Evolutionary conservation across 2,888 invertebrate species (phyloP), one percentile per base, ranked within the genome.

Genomic region (Atethmia centrago): DNA sequence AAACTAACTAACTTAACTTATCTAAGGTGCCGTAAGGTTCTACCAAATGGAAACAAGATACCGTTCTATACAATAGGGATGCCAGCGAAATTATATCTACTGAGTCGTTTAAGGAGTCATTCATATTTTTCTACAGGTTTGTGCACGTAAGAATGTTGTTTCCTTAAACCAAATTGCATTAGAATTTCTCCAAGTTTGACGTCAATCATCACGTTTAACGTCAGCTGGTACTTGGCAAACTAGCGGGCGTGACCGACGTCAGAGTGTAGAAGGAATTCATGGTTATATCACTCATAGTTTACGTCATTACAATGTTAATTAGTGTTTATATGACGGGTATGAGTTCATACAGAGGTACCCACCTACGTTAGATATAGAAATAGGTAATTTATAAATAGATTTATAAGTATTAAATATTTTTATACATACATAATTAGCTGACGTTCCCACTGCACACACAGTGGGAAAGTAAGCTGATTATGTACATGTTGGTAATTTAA

Each of bases 161-260:
- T 31, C 31, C 53, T 31, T 55, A n/a, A 31, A 28, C 19, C 21
- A 25, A 75, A 47, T 28, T 47, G 40, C 64, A 64, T 9, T 14
- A 47, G 21, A 67, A 25, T 77, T 53, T 61, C 67, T 59, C n/a
- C 36, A 36, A 14, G 25, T 31, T 3, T 45, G 51, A 77, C 77
- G 77, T 61, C 58, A 74, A 36, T 28, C 21, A 12, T 21, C 0
- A 31, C 5, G 49, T 45, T 40, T 3, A 28, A 51, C 75, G 63
- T 63, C 53, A 73, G 28, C 3, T 59, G 36, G 45, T 31, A 51
- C 28, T 19, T n/a, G 14, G 36, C 66, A 45, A 9, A 42, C 5
- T n/a, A 16, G 16, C 45, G 14, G 21, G 62, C 31, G 42, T 45
- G 21, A 56, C 19, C n/a, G 5, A 67, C 77, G 68, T 75, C 77